These are phyloP conservation scores for Excalfactoria chinensis DNA, from an alignment of 2,113 vertebrate species.

Conservation along the genomic window DNA sequence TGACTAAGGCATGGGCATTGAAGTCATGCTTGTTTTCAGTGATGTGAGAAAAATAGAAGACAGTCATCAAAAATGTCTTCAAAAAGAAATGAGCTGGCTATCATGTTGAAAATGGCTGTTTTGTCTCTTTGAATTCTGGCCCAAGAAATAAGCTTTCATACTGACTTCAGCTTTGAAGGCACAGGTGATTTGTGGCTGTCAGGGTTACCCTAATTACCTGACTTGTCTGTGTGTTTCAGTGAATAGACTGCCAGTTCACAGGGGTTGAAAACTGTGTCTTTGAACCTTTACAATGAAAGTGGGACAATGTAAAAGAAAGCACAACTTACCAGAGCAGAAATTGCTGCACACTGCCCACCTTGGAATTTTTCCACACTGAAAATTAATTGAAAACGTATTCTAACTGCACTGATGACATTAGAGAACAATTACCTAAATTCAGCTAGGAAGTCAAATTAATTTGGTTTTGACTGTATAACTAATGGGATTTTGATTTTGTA, in stretches of 20 bases:
- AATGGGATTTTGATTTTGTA: constrained; percentile 37
- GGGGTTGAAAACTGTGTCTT: neutral
- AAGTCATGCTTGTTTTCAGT: constrained; percentile 16
- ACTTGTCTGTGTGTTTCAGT: neutral
- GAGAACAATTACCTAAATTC: constrained; percentile 8
- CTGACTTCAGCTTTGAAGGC: constrained; percentile 30
- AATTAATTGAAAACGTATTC: constrained; percentile 18
- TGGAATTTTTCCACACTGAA: neutral
- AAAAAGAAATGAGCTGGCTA: constrained; percentile 18
- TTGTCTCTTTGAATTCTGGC: neutral
- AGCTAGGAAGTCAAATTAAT: neutral
- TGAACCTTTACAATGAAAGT: neutral
- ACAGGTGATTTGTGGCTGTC: constrained; percentile 4
- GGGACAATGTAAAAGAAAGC: neutral
- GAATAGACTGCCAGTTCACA: neutral
- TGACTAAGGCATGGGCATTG: neutral
- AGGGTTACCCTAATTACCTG: constrained; percentile 24
- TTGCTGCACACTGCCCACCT: neutral
- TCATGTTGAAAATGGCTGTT: neutral
- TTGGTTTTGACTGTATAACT: constrained; percentile 27
- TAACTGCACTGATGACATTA: neutral
- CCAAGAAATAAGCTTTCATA: neutral
- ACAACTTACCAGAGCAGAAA: neutral
- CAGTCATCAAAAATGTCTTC: neutral
- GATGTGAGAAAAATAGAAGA: constrained; percentile 6